Conservation (phyloP, 2,797 vertebrate species). For the Cossypha dichroa region DNA sequence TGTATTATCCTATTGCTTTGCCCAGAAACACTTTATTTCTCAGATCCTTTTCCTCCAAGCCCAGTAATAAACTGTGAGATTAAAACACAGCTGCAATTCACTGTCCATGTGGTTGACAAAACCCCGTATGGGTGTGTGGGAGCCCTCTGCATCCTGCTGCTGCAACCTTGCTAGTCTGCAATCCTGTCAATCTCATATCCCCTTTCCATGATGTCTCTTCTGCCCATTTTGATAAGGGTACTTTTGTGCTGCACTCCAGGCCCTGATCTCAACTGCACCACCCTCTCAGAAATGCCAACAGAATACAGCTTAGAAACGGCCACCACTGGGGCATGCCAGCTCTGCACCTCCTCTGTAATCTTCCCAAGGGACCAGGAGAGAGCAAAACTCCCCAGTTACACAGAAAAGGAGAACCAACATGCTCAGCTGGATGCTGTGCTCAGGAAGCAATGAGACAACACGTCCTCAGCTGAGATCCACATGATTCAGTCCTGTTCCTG, state of each 20-base stretch:
- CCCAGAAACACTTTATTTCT: not conserved
- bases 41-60: not conserved
- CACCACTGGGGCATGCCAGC: not conserved
- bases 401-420: not conserved
- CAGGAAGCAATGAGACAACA: accelerated
- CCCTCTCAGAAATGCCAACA: not conserved
- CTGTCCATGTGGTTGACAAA: not conserved
- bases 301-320: not conserved
- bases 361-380: not conserved
- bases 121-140: not conserved
- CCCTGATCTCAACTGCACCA: not conserved
- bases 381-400: not conserved
- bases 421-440: not conserved
- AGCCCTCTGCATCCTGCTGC: not conserved
- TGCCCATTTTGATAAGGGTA: not conserved
- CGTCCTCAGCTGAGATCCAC: not conserved
- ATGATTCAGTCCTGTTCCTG: not conserved
- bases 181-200: not conserved
- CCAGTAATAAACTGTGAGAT: not conserved
- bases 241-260: not conserved
- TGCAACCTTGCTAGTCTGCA: not conserved
- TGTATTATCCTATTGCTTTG: not conserved
- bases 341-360: not conserved
- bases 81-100: not conserved
- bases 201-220: not conserved